A percentile compares a stretch with the other conserved stretches of the same genome.
These are phyloP conservation scores for Eleginops maclovinus DNA, from an alignment of 2,113 vertebrate species.

Conservation along the genomic window DNA sequence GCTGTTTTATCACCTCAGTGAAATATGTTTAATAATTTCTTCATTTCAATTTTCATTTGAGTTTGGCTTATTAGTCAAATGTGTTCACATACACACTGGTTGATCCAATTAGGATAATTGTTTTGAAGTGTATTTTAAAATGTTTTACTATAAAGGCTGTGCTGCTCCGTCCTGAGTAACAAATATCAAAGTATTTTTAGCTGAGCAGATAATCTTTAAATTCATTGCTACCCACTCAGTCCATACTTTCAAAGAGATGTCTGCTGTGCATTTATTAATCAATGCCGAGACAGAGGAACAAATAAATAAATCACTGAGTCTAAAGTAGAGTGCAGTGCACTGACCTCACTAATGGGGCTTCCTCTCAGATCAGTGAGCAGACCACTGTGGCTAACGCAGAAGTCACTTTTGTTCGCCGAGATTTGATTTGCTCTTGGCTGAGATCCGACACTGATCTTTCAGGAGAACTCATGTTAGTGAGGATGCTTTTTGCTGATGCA, in stretches of 20 bases:
- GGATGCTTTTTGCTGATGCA: background rate
- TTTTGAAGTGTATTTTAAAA: background rate
- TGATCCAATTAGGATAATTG: background rate
- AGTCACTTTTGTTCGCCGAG: background rate
- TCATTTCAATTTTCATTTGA: background rate
- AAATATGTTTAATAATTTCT: background rate
- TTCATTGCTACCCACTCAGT: background rate
- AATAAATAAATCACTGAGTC: slow-evolving; percentile 10
- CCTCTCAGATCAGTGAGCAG: background rate
- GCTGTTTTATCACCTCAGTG: background rate
- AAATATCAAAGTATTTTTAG: slow-evolving; percentile 8
- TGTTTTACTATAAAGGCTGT: background rate
- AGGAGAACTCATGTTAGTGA: background rate
- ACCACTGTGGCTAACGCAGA: background rate
- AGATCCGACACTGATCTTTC: slow-evolving; percentile 6
- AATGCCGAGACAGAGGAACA: slow-evolving; percentile 14
- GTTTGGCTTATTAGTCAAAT: too few relatives aligned
- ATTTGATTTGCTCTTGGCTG: background rate
- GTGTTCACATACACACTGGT: too few relatives aligned
- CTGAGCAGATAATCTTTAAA: background rate
- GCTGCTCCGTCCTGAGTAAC: background rate
- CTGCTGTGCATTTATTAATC: background rate
- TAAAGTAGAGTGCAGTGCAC: slow-evolving; percentile 13
- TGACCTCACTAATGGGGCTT: background rate
- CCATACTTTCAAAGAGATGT: background rate